phyloP scores from a whole-genome alignment of 2,888 invertebrate genomes.

The Scaptomyza tumidula region DNA sequence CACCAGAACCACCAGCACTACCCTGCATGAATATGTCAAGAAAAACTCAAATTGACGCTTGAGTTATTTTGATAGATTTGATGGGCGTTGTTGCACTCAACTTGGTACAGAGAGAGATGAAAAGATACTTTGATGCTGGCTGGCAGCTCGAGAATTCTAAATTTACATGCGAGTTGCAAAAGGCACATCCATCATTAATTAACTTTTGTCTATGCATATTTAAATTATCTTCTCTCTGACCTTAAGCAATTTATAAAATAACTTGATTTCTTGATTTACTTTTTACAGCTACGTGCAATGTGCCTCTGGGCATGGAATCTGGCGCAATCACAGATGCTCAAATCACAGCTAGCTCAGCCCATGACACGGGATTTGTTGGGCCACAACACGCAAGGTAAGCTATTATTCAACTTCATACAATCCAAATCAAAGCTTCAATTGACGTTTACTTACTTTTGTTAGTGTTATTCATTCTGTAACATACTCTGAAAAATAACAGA shows the following conservation, averaged over 20 bases:
- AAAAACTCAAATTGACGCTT: conserved; percentile 74
- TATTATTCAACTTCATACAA: neutral
- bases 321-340: conserved; percentile 91
- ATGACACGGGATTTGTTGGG: conserved; percentile 92
- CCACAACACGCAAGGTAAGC: conserved; percentile 92
- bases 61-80: conserved; percentile 81
- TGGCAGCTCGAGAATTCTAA: conserved; percentile 44
- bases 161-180: conserved; percentile 39
- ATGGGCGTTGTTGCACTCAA: conserved; percentile 49
- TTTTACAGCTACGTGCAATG: conserved; percentile 88
- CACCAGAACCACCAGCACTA: neutral
- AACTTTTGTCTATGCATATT: conserved; percentile 12
- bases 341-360: conserved; percentile 92
- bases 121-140: conserved; percentile 1
- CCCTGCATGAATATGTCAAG: conserved; percentile 46
- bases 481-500: too few relatives aligned
- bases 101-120: neutral
- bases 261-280: conserved; percentile 7
- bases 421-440: neutral
- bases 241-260: conserved; percentile 15
- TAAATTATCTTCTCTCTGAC: conserved; percentile 12
- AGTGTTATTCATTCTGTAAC: too few relatives aligned
- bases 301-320: conserved; percentile 92
- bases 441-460: too few relatives aligned
- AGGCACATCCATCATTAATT: conserved; percentile 56